These are phyloP conservation scores for Lepidochrysops patricia DNA, from an alignment of 2,888 invertebrate genomes.

Conservation along the genomic window DNA sequence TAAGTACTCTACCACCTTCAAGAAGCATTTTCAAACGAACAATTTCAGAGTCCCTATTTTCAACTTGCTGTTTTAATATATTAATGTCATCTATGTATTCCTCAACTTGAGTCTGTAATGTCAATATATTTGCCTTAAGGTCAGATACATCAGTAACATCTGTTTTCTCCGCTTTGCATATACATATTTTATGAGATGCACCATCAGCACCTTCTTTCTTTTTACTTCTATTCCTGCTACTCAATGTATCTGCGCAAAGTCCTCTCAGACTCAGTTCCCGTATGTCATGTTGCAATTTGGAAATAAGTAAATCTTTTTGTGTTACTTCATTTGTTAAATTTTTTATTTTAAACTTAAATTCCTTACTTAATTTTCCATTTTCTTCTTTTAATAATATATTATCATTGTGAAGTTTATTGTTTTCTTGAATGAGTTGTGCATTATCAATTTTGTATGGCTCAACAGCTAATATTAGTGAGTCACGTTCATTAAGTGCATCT, in stretches of 20 bases:
- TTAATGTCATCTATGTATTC: slow-evolving; percentile 51
- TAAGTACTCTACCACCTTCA: slow-evolving; percentile 80
- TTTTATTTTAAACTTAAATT: slow-evolving; percentile 76
- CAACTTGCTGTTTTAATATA: slow-evolving; percentile 53
- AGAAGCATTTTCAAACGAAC: slow-evolving; percentile 78
- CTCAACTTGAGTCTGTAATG: slow-evolving; percentile 59
- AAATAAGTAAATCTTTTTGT: slow-evolving; percentile 62
- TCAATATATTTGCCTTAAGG: slow-evolving; percentile 54
- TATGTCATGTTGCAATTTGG: slow-evolving; percentile 57
- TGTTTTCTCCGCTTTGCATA: slow-evolving; percentile 43
- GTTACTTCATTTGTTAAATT: slow-evolving; percentile 77
- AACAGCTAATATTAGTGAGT: slow-evolving; percentile 79
- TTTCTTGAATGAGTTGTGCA: slow-evolving; percentile 82
- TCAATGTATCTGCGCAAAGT: slow-evolving; percentile 60
- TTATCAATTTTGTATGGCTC: slow-evolving; percentile 90
- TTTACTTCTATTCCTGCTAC: slow-evolving; percentile 56
- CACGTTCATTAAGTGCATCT: slow-evolving; percentile 80
- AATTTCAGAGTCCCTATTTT: slow-evolving; percentile 81
- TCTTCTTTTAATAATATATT: slow-evolving; percentile 79
- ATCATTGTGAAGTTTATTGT: slow-evolving; percentile 81
- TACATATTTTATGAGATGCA: slow-evolving; percentile 36
- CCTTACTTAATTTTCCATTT: slow-evolving; percentile 72
- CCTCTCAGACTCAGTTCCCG: slow-evolving; percentile 60
- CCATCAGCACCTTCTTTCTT: slow-evolving; percentile 42
- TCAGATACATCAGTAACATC: slow-evolving; percentile 56